phyloP scores from a whole-genome alignment of 1,140 invertebrate species.

The Bicyclus anynana region DNA sequence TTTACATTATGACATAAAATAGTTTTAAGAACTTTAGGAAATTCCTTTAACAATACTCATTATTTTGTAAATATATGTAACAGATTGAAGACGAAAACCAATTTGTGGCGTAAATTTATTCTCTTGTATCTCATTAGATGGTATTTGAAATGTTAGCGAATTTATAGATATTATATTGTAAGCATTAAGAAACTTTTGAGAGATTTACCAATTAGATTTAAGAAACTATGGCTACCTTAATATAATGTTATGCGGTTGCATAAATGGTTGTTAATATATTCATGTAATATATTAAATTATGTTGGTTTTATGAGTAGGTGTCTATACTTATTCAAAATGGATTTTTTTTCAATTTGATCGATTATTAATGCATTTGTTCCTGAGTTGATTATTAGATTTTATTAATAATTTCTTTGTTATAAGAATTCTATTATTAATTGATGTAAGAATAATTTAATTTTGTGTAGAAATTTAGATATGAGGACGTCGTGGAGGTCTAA shows the following conservation, averaged over 20 bases:
- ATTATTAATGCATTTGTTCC: conserved; percentile 77
- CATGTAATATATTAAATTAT: conserved; percentile 67
- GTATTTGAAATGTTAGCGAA: conserved; percentile 74
- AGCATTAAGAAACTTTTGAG: conserved; percentile 62
- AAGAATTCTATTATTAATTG: conserved; percentile 61
- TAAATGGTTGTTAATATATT: conserved; percentile 75
- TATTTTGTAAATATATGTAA: conserved; percentile 66
- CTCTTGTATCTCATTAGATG: conserved; percentile 76
- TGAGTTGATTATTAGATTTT: conserved; percentile 75
- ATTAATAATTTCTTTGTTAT: conserved; percentile 65
- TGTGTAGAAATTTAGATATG: conserved; percentile 41
- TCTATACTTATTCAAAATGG: conserved; percentile 49
- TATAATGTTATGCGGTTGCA: conserved; percentile 54
- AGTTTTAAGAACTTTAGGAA: conserved; percentile 44
- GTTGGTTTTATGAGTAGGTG: conserved; percentile 48
- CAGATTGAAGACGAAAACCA: conserved; percentile 44
- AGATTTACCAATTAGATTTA: conserved; percentile 73
- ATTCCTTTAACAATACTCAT: conserved; percentile 70
- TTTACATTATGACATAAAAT: conserved; percentile 14
- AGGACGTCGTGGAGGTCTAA: conserved; percentile 48
- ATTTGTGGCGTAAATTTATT: conserved; percentile 64
- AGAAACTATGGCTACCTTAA: conserved; percentile 70
- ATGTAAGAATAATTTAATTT: conserved; percentile 66
- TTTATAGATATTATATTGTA: conserved; percentile 68
- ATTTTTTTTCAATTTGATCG: conserved; percentile 59